Conservation (phyloP, 2,888 invertebrate species). For the Acrobasis suavella region DNA sequence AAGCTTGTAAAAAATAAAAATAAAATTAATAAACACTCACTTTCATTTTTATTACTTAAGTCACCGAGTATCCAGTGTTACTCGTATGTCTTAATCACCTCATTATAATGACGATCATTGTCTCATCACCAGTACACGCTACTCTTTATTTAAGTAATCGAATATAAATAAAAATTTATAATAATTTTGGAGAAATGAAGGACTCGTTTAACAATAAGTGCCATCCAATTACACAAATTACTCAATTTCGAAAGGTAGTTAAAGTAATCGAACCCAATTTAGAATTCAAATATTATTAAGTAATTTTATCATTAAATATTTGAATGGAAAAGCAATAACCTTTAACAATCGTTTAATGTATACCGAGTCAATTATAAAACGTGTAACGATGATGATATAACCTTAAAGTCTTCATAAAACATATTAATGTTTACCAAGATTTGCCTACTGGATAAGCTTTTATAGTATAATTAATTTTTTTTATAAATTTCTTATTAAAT, state of each 20-base stretch:
- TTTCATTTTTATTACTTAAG: too few relatives aligned
- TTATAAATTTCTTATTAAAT: too few relatives aligned
- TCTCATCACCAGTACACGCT: neutral
- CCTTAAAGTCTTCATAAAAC: neutral
- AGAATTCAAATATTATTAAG: conserved; percentile 30
- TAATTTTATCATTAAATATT: conserved; percentile 35
- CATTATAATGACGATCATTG: neutral
- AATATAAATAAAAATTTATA: neutral
- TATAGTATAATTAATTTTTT: too few relatives aligned
- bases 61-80: too few relatives aligned
- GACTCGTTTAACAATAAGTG: conserved; percentile 11
- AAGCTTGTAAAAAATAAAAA: too few relatives aligned
- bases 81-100: neutral
- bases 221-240: conserved; percentile 33
- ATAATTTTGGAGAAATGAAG: conserved; percentile 11
- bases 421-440: too few relatives aligned
- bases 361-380: neutral
- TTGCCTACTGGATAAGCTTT: too few relatives aligned
- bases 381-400: neutral
- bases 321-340: conserved; percentile 5
- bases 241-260: conserved; percentile 39
- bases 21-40: too few relatives aligned
- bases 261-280: conserved; percentile 35
- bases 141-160: neutral
- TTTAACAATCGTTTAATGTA: conserved; percentile 8